Evolutionary conservation across 2,113 vertebrate species (phyloP).

Genomic region (Microcebus murinus): DNA sequence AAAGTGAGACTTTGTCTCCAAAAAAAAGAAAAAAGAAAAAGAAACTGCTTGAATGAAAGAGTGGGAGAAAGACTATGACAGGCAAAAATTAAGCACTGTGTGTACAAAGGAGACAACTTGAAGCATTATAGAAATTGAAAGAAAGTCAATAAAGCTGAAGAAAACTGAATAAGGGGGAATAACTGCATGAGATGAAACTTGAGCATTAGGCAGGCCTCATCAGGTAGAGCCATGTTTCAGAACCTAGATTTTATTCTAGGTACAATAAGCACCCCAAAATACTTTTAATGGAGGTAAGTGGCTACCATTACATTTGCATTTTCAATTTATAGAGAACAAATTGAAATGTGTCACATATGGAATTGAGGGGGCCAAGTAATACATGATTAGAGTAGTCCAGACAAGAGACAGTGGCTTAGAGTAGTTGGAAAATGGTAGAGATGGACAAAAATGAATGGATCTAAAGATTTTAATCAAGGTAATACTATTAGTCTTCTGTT

Average conservation of each 20-base stretch:
- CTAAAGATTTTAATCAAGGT: neutral
- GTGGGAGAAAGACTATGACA: neutral
- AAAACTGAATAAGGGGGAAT: neutral
- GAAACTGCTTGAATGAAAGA: neutral
- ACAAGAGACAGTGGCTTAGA: neutral
- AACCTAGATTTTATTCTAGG: neutral
- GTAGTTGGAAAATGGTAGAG: neutral
- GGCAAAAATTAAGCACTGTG: neutral
- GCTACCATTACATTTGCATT: neutral
- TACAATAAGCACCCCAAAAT: neutral
- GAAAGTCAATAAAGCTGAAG: neutral
- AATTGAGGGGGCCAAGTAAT: neutral
- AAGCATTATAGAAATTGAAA: neutral
- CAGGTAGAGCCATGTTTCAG: neutral
- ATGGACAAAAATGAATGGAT: neutral
- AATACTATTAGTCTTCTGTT: neutral
- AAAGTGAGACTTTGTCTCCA: too few relatives aligned
- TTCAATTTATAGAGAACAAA: neutral
- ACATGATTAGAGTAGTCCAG: neutral
- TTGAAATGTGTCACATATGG: neutral
- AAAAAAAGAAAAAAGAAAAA: neutral
- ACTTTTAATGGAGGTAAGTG: neutral
- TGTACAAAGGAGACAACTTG: neutral
- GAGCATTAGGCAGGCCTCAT: neutral
- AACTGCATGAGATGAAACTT: neutral